Evolutionary conservation across 2,888 invertebrate genomes (phyloP).

Genomic region (Labia minor): DNA sequence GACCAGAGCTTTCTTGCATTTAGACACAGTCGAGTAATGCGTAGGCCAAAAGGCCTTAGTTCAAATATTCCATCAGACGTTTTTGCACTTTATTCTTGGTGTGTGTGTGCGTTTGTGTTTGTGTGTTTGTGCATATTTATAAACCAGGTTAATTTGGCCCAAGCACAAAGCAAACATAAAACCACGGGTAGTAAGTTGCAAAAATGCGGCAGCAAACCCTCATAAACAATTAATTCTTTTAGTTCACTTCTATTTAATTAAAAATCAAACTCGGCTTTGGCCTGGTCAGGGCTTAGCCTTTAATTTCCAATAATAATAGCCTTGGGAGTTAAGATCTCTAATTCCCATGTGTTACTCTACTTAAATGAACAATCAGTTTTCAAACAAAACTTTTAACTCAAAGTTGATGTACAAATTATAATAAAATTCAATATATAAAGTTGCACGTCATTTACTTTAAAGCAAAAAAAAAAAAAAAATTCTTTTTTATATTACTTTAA

Average conservation of each 20-base stretch:
- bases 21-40: background rate
- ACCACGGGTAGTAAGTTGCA: constrained; percentile 3
- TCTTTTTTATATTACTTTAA: background rate
- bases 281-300: background rate
- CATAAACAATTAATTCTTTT: background rate
- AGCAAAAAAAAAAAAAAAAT: background rate
- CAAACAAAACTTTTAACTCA: background rate
- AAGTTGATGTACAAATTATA: background rate
- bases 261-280: background rate
- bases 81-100: background rate
- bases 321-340: background rate
- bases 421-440: background rate
- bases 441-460: background rate
- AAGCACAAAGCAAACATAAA: background rate
- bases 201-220: background rate
- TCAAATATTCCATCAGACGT: constrained; percentile 13
- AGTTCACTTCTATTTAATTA: background rate
- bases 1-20: too few species aligned
- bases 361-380: constrained; percentile 1
- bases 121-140: constrained; percentile 13
- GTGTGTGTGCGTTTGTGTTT: background rate
- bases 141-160: background rate
- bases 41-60: background rate
- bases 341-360: background rate
- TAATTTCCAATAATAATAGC: constrained; percentile 8